A percentile compares a stretch with the other conserved stretches of the same genome.
Evolutionary conservation across 1,140 invertebrate species (phyloP).

Genomic region (Sinonovacula constricta): DNA sequence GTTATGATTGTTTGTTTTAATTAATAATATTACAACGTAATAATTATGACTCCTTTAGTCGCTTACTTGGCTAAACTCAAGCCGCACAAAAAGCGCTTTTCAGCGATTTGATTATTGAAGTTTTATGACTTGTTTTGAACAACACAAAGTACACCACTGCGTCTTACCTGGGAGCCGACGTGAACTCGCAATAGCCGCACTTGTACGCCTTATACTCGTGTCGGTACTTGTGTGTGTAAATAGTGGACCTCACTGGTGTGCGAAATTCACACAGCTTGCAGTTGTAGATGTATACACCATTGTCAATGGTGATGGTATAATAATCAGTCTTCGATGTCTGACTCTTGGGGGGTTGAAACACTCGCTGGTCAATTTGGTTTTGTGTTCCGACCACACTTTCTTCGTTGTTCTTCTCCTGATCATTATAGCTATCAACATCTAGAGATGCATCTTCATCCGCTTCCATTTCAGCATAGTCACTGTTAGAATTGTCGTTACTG

Average conservation of each 20-base stretch:
- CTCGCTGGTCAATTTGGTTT: conserved; percentile 10
- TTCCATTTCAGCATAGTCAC: neutral
- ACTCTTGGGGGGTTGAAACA: conserved; percentile 42
- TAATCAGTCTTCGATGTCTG: conserved; percentile 52
- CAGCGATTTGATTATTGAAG: no score
- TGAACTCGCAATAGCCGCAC: conserved; percentile 46
- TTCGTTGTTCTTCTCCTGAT: conserved; percentile 32
- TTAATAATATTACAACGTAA: no score
- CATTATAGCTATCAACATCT: conserved; percentile 38
- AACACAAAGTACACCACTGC: no score
- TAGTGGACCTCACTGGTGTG: conserved; percentile 42
- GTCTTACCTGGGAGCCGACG: conserved; percentile 46
- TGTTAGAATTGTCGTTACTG: neutral
- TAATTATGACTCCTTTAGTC: no score
- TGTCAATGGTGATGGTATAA: conserved; percentile 43
- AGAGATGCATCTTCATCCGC: conserved; percentile 4
- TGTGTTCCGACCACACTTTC: neutral
- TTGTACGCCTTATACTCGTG: conserved; percentile 46
- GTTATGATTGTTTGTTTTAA: no score
- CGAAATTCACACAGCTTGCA: conserved; percentile 49
- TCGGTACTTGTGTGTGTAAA: conserved; percentile 49
- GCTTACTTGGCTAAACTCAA: no score
- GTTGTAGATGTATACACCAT: conserved; percentile 43
- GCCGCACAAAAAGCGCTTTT: no score
- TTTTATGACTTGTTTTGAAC: no score